Base-by-base conservation (phyloP, 2,113 vertebrate species). In the Paradisaea rubra region DNA sequence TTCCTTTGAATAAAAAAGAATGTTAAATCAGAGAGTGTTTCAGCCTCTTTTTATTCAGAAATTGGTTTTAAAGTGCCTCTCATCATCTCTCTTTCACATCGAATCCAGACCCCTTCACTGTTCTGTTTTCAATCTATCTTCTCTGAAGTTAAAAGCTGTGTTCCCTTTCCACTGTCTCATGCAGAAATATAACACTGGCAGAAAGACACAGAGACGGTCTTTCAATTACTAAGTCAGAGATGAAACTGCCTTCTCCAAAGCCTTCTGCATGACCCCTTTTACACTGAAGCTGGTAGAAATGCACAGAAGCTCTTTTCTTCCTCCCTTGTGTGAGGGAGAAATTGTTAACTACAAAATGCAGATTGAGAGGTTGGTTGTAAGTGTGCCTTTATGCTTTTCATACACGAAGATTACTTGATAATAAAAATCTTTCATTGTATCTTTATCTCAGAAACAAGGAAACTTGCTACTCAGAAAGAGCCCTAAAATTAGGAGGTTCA, bases 191-290 rank as follows among this genome's bases (percentile, higher is more conserved):
- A 74, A 74, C 45, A 76, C 7, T 63, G 47, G 66, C 39, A 86
- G 82, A 92, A 93, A 81, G 91, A 59, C 37, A 56, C 37, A 91
- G 70, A 56, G 59, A 12, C 10, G 4, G 27, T 66, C 90, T 95
- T 95, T 92, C 94, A 95, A 80, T 95, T 94, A 91, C 81, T 52
- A 69, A 82, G 69, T 85, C 77, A 77, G 82, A 95, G 87, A 94
- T 94, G 74, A 95, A 95, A 88, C 74, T 89, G 64, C 56, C 50
- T 91, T 93, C 42, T 90, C 94, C 84, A 93, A 94, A 94, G 77
- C 54, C 27, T 92, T 77, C 70, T 91, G 77, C 85, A 78, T 66
- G 89, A 88, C 68, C 68, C 10, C 35, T 89, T 81, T 94, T 79
- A 77, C 22, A 66, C 30, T 76, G 42, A 72, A 47, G 17, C 73